Evolutionary conservation across 2,113 vertebrate species (phyloP), one percentile per base, ranked within the genome.

Genomic region (Paramisgurnus dabryanus): DNA sequence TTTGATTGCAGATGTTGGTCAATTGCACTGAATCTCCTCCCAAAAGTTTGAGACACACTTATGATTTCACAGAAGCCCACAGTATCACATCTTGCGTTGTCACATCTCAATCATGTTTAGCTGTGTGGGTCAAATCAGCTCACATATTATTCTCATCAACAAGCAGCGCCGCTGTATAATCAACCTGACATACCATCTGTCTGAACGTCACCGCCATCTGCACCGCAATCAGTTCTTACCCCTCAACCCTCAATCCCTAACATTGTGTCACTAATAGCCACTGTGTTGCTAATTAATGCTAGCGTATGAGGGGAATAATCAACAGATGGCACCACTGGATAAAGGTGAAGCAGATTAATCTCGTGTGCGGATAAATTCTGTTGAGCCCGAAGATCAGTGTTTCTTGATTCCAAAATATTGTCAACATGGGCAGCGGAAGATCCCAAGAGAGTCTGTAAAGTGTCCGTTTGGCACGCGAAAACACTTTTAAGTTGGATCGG

Each of bases 161-260:
- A 85, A 76, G 83, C 73, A 72, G 78, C 71, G 78, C 82, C 68
- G 83, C 88, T 85, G 57, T 88, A 91, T 91, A 92, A 92, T 92
- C 90, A 91, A 87, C 90, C 86, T 91, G 91, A 91, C 90, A 85
- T 80, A 79, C 90, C 91, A 91, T 91, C 90, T 93, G 92, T 88
- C 85, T 87, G 58, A 39, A 83, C 85, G 85, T 88, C 90, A 91
- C 84, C 90, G 87, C 90, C 91, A 92, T 92, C 92, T 91, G 90
- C 86, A 90, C 86, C 73, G 76, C 82, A 90, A 88, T 89, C 85
- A 86, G 85, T 87, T 79, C 58, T 68, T 84, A 76, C 71, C 85
- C 43, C 41, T 72, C 66, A 75, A 66, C 60, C 80, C 85, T 78
- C 87, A 80, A 82, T 88, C 83, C 83, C 83, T 88, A 88, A 88